Evolutionary conservation across 92 coral and sea anemone genomes (phyloP), one percentile per base, ranked within the genome.

Genomic region (Porites divaricata): DNA sequence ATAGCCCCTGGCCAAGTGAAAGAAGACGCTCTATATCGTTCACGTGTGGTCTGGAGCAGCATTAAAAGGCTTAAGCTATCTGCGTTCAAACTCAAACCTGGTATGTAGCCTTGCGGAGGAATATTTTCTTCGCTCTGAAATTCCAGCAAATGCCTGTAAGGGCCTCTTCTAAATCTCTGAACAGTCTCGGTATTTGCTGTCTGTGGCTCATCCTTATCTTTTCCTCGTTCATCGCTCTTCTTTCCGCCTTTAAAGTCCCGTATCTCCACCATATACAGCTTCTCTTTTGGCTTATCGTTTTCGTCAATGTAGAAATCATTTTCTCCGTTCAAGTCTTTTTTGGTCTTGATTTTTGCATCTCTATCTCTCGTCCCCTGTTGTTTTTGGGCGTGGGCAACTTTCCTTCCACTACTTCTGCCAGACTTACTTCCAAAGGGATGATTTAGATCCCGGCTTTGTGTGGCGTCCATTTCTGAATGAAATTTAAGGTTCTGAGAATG

Each of bases 271-370:
- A 28, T 21, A 69, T 66, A 6, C 22, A 54, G 63, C 48, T 58
- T 57, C 76, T 72, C 45, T 23, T 25, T 25, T 49, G 75, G 76
- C 9, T 72, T 20, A n/a, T 72, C 69, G 17, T 20, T 84, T 67
- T 91, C 85, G 51, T 73, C 84, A 51, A 91, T 74, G 76, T 67
- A 77, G 28, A 91, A 78, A 62, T 87, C 90, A 11, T 68, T 54
- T 1, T 11, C 67, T 1, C 19, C 9, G 0, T 23, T 56, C 12
- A 63, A 65, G 13, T 24, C 48, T 1, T 2, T 20, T 11, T 49
- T 22, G 16, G 26, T 8, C 15, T 24, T 21, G 25, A 8, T 54
- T 54, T 56, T n/a, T 9, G 79, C 19, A 24, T 54, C 67, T 14
- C 21, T 63, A 0, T 24, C 17, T 28, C 64, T 74, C 9, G 17